A percentile compares a stretch with the other conserved stretches of the same genome.
phyloP scores from a whole-genome alignment of 1,140 invertebrate genomes.

The Hetaerina americana region DNA sequence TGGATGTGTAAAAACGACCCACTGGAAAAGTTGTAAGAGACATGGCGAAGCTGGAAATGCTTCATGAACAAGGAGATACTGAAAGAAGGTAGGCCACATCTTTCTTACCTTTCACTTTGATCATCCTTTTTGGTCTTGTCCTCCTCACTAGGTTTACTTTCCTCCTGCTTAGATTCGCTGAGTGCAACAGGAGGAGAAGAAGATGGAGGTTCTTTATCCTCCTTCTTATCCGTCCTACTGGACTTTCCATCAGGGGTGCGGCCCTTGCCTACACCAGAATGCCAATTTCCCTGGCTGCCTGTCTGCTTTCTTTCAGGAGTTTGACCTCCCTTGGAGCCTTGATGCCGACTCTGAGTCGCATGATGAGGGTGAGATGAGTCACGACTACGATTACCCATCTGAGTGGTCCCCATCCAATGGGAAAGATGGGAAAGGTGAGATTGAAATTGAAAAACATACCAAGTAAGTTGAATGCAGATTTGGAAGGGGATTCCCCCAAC shows the following conservation, averaged over 20 bases:
- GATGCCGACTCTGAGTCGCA: constrained; percentile 6
- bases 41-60: not conserved
- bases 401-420: not conserved
- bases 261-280: constrained; percentile 12
- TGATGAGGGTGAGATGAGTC: constrained; percentile 3
- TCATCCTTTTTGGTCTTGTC: constrained; percentile 9
- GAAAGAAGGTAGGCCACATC: constrained; percentile 7
- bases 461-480: not conserved
- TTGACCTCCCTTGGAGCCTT: constrained; percentile 4
- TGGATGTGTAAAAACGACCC: not conserved
- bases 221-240: constrained; percentile 12
- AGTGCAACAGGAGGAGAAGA: not conserved
- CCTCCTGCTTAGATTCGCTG: constrained; percentile 10
- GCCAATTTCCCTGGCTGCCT: constrained; percentile 9
- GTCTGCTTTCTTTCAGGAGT: constrained; percentile 7
- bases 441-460: not conserved
- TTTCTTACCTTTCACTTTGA: constrained; percentile 13
- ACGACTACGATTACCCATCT: constrained; percentile 8
- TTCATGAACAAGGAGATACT: constrained; percentile 8
- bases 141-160: constrained; percentile 11
- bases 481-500: not conserved
- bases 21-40: not conserved
- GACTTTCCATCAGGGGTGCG: constrained; percentile 8
- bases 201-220: constrained; percentile 10
- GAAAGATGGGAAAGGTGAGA: not conserved